Evolutionary conservation across 2,113 vertebrate species (phyloP).

Genomic region (Rhinolophus ferrumequinum): DNA sequence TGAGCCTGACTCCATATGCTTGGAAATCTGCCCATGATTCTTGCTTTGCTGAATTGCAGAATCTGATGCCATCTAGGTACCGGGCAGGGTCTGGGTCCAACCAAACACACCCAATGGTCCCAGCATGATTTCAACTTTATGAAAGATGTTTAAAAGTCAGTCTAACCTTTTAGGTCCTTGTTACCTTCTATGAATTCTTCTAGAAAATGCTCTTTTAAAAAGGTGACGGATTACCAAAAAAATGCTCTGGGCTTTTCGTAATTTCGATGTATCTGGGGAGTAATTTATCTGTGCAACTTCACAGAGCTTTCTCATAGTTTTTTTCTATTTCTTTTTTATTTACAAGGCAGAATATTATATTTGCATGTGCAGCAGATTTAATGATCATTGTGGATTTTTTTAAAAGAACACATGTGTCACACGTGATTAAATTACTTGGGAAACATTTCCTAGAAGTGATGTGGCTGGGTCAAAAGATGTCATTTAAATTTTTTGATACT

Average conservation of each 20-base stretch:
- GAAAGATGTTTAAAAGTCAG: not conserved
- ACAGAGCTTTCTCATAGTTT: not conserved
- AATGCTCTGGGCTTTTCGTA: not conserved
- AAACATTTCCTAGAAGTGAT: not conserved
- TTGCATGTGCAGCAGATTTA: not conserved
- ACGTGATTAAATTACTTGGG: not conserved
- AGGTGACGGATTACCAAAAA: not conserved
- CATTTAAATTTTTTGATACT: not conserved
- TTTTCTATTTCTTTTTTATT: not conserved
- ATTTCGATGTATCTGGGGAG: conserved; percentile 10
- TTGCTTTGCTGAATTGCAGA: conserved; percentile 48
- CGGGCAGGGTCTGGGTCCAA: not conserved
- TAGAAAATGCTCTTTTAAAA: conserved; percentile 11
- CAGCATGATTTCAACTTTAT: not conserved
- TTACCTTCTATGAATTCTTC: not conserved
- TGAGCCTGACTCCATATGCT: conserved; percentile 24
- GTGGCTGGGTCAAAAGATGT: not conserved
- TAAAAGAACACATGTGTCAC: not conserved
- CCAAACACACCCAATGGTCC: not conserved
- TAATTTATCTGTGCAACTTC: not conserved
- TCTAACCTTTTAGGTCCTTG: not conserved
- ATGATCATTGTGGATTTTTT: not conserved
- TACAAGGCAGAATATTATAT: not conserved
- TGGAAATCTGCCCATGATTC: conserved; percentile 13
- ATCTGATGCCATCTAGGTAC: not conserved